Base-by-base conservation (phyloP, 23 tunicate genomes). In the Ciona savignyi region DNA sequence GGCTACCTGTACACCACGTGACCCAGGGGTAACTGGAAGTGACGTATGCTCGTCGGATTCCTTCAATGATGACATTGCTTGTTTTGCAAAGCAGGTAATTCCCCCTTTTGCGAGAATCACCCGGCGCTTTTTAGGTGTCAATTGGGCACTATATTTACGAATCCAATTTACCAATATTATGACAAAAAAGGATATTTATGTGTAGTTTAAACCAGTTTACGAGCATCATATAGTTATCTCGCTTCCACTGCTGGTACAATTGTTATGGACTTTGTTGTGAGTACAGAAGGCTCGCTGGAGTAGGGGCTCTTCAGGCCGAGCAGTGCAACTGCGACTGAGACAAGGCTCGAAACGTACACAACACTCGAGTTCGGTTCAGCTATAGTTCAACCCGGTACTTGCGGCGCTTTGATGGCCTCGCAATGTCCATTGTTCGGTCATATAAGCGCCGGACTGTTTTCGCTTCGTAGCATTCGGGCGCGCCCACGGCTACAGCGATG, bases 41-140 rank as follows among this genome's bases (percentile, higher is more conserved):
- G 99, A 95, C 72, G 85, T 95, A 4, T 89, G 93, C 34, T 89
- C 99, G 4, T 90, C 99, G 0, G 99, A 95, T 35, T 88, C 96
- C 6, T 95, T 95, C 80, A 88, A 90, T 64, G 99, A 95, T 25
- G 99, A 95, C 75, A 95, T 95, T 51, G 84, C 96, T 24, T 81
- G 85, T 68, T 95, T 95, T 77, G 99, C 99, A 1, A 78, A 88
- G 72, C 96, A 86, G 80, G 99, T 95, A 28, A 71, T 42, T 42
- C 15, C 56, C 56, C 15, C n/a, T n/a, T n/a, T n/a, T n/a, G n/a
- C n/a, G n/a, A n/a, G n/a, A n/a, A n/a, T n/a, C n/a, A n/a, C n/a
- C n/a, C n/a, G n/a, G n/a, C n/a, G n/a, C n/a, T n/a, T n/a, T n/a
- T n/a, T n/a, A n/a, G n/a, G n/a, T n/a, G n/a, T n/a, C n/a, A n/a